Conservation (phyloP, 2,797 vertebrate species). For the Tangara arthus region DNA sequence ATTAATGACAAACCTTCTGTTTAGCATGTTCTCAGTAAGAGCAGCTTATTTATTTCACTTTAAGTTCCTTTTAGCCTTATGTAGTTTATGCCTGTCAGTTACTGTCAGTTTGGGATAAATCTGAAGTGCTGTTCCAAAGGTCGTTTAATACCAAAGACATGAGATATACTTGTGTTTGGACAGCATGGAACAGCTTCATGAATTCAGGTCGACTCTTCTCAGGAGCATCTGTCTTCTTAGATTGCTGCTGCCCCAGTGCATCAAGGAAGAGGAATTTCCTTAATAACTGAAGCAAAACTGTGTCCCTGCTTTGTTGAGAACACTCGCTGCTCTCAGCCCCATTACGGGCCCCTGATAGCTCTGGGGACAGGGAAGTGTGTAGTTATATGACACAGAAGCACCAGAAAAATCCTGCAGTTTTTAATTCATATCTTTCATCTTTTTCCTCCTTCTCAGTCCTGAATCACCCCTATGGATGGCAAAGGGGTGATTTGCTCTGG, state of each 20-base stretch:
- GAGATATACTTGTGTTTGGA: not conserved
- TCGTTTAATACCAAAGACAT: constrained; percentile 9
- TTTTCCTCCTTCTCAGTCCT: not conserved
- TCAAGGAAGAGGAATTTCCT: not conserved
- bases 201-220: not conserved
- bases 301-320: not conserved
- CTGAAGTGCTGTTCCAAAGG: not conserved
- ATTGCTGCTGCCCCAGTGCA: not conserved
- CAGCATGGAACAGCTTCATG: not conserved
- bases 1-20: not conserved
- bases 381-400: not conserved
- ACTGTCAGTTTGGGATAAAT: not conserved
- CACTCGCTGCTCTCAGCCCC: not conserved
- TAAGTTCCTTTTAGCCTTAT: not conserved
- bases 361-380: not conserved
- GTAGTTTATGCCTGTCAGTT: not conserved
- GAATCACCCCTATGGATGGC: not conserved
- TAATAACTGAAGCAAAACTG: not conserved
- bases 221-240: not conserved
- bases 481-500: not conserved
- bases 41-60: not conserved
- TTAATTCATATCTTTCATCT: not conserved
- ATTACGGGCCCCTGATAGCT: not conserved
- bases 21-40: not conserved
- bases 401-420: not conserved